Evolutionary conservation across 2,797 vertebrate genomes (phyloP), one percentile per base, ranked within the genome.

Genomic region (Aphelocoma californica): DNA sequence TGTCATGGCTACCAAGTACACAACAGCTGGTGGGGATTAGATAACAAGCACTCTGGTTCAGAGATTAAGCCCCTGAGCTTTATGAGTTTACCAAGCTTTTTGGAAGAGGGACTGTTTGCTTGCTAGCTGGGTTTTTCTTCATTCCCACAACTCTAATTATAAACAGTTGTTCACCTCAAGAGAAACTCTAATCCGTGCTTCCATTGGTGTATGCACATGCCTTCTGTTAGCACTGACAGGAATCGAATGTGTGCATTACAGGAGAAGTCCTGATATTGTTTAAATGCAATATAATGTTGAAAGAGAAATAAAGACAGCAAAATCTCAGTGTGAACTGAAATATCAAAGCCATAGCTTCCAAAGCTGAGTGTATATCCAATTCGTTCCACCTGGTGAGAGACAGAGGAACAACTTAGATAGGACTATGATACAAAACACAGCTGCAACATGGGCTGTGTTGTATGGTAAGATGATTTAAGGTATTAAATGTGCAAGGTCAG

Each of bases 21-120:
- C 95, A 97, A 95, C 96, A 96, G 95, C 95, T 97, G 96, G 95
- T 93, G 67, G 47, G 95, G 95, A 97, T 97, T 96, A 97, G 95
- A 74, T 93, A 95, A 95, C 96, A 94, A 95, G 93, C 91, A 93
- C 80, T 88, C 81, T 72, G 82, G 94, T 96, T 97, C 92, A 96
- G 93, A 96, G 92, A 97, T 95, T 95, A 96, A 96, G 92, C 94
- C 89, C 74, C 92, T 67, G 67, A 94, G 92, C 94, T 96, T 90
- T 95, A 73, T 81, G 75, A 94, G 94, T 97, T 97, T 91, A 95
- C 86, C 78, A 74, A 96, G 93, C 61, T 92, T 96, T 96, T 91
- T 90, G 87, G 96, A 95, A 90, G 92, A 94, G 69, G 72, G 90
- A 67, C 85, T 78, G 82, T 5, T 93, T 92, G 93, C 91, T 94